Evolutionary conservation across 53 echinoderm and acorn worm species (phyloP), one percentile per base, ranked within the genome.

Genomic region (Crossaster papposus): DNA sequence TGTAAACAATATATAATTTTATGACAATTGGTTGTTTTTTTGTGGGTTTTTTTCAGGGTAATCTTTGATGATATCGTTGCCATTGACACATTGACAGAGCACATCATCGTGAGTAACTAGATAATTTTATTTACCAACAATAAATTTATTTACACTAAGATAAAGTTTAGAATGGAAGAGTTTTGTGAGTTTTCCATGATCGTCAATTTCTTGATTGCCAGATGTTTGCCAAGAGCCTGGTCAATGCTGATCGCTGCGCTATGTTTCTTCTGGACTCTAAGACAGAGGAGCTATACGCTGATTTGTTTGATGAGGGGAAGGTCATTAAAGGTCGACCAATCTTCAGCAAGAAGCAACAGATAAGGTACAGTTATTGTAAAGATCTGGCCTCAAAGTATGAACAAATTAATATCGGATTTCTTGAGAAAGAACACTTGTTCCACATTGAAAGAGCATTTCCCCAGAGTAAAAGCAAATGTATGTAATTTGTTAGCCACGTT

Each of bases 191-290:
- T 65, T 26, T 7, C 22, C 65, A 3, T 65, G n/a, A 26, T 28
- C 2, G 10, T 0, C 0, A 12, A 68, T 26, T 68, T 28, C 28
- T 28, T 28, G n/a, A n/a, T n/a, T n/a, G n/a, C 28, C 28, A 98
- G 98, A 98, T 85, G 88, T 98, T 96, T 93, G 93, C 98, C 35
- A 98, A 98, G 92, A 94, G 91, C 50, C 90, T 98, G 11, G 98
- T 98, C 71, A 93, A 77, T 51, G 98, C 98, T 38, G 98, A 98
- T 62, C 89, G 98, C 30, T 98, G 98, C 80, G 95, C 98, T 31
- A 77, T 98, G 55, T 98, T 98, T 70, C 90, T 96, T 20, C 72
- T 96, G 64, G 98, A 98, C 71, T 14, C 75, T 1, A 63, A 91
- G 74, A 82, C 90, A 32, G 90, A 94, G 35, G 98, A 98, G 65